Percentiles rank a stretch among this genome's conserved stretches.
These are phyloP conservation scores for Typhlomys cinereus DNA, from an alignment of 2,113 vertebrate genomes.

Conservation along the genomic window DNA sequence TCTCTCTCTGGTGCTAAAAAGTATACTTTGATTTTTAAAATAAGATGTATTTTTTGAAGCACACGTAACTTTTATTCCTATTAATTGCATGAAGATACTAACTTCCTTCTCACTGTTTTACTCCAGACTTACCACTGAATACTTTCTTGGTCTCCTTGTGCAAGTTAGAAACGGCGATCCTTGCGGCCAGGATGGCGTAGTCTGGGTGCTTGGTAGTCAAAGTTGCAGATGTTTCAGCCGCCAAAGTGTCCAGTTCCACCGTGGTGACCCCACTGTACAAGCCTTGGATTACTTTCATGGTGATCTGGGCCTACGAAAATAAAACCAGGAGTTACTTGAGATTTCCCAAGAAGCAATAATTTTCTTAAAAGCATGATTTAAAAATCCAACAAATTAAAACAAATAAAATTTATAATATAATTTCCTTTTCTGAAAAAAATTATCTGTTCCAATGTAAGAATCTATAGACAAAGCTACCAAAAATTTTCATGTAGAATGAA, in stretches of 20 bases:
- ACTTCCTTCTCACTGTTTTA: conserved; percentile 34
- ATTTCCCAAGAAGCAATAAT: neutral
- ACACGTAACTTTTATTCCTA: conserved; percentile 47
- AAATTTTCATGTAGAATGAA: conserved; percentile 5
- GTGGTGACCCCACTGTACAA: conserved; percentile 97
- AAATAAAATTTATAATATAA: conserved; percentile 9
- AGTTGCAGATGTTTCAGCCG: conserved; percentile 95
- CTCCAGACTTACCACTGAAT: conserved; percentile 91
- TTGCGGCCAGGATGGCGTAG: conserved; percentile 95
- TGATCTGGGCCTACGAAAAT: conserved; percentile 92
- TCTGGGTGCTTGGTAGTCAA: conserved; percentile 97
- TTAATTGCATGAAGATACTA: conserved; percentile 45
- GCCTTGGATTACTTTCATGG: conserved; percentile 99
- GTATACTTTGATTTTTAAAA: conserved; percentile 22
- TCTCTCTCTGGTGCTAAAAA: neutral
- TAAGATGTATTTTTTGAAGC: conserved; percentile 43
- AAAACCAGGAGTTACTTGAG: conserved; percentile 10
- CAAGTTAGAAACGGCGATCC: conserved; percentile 97
- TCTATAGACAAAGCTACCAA: neutral
- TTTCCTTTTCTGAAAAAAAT: conserved; percentile 12
- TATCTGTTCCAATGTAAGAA: conserved; percentile 37
- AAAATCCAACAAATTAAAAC: neutral
- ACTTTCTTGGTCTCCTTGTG: conserved; percentile 99
- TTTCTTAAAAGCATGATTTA: neutral
- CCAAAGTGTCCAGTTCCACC: conserved; percentile 95